These are phyloP conservation scores for Horisme vitalbata DNA, from an alignment of 2,888 invertebrate species.

Conservation along the genomic window DNA sequence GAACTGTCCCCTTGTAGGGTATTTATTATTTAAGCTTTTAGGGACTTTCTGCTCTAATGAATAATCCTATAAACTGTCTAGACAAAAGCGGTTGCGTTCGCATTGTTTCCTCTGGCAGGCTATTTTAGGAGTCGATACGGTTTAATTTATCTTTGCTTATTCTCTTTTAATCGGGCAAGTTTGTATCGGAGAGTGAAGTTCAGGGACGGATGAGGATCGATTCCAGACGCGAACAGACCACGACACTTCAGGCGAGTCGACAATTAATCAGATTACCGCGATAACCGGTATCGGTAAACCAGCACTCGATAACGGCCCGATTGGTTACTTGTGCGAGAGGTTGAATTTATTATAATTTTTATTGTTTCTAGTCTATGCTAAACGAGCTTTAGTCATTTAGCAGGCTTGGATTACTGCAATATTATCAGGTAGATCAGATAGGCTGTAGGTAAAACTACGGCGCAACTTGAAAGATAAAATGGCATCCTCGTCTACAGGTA, in stretches of 20 bases:
- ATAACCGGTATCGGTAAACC: slow-evolving; percentile 58
- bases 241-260: slow-evolving; percentile 56
- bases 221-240: slow-evolving; percentile 43
- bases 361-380: too few relatives aligned
- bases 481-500: too few relatives aligned
- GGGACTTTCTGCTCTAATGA: slow-evolving; percentile 10
- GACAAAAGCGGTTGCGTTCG: slow-evolving; percentile 8
- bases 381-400: too few relatives aligned
- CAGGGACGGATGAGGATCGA: slow-evolving; percentile 49
- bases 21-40: slow-evolving; percentile 21
- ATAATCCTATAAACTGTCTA: slow-evolving; percentile 16
- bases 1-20: slow-evolving; percentile 12
- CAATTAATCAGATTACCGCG: slow-evolving; percentile 72
- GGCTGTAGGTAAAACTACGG: too few relatives aligned
- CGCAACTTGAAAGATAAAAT: too few relatives aligned
- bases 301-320: slow-evolving; percentile 46
- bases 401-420: too few relatives aligned
- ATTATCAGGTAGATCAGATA: too few relatives aligned
- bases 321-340: slow-evolving; percentile 28
- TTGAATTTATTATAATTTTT: too few relatives aligned
- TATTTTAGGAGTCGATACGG: slow-evolving; percentile 17
- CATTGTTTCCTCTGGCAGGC: slow-evolving; percentile 7
- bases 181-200: slow-evolving; percentile 44
- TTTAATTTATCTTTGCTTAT: slow-evolving; percentile 28
- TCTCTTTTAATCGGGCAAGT: slow-evolving; percentile 34